Evolutionary conservation across 30 jellyfish, hydroid and myxozoan genomes (phyloP).

Genomic region (Aurelia sp.): DNA sequence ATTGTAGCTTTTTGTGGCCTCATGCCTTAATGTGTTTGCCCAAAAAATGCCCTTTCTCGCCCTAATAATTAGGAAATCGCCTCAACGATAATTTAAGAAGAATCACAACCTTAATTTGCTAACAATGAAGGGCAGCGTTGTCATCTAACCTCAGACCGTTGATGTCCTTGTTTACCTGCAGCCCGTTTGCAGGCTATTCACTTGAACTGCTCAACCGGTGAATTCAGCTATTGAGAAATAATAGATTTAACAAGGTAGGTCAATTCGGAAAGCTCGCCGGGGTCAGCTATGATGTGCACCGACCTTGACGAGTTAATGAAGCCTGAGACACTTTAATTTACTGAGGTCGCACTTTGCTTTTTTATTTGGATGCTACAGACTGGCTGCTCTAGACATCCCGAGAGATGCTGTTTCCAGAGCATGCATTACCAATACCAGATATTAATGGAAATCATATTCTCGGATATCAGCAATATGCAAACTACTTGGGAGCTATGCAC

Average conservation of each 20-base stretch:
- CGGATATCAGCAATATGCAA: constrained; percentile 24
- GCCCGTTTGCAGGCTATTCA: constrained; percentile 43
- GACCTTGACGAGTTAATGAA: constrained; percentile 49
- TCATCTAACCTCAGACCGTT: constrained; percentile 56
- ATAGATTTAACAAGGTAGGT: constrained; percentile 23
- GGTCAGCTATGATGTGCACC: constrained; percentile 44
- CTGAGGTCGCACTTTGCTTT: constrained; percentile 21
- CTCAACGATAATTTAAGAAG: constrained; percentile 23
- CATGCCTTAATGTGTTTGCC: no score
- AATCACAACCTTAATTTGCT: constrained; percentile 26
- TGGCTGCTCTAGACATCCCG: background rate
- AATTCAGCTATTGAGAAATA: constrained; percentile 18
- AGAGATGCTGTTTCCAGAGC: constrained; percentile 54
- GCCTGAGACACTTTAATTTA: constrained; percentile 22
- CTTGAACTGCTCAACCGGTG: constrained; percentile 59
- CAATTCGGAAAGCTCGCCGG: constrained; percentile 26
- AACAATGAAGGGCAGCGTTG: constrained; percentile 60
- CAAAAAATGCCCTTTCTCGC: no score
- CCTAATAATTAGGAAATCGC: background rate
- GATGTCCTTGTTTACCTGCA: constrained; percentile 41
- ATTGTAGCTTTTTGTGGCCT: background rate
- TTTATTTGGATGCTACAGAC: no score
- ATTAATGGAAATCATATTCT: constrained; percentile 17
- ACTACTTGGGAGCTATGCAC: constrained; percentile 13
- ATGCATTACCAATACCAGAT: constrained; percentile 13